Conservation (phyloP, 2,888 invertebrate species). For the Tubulanus polymorphus region DNA sequence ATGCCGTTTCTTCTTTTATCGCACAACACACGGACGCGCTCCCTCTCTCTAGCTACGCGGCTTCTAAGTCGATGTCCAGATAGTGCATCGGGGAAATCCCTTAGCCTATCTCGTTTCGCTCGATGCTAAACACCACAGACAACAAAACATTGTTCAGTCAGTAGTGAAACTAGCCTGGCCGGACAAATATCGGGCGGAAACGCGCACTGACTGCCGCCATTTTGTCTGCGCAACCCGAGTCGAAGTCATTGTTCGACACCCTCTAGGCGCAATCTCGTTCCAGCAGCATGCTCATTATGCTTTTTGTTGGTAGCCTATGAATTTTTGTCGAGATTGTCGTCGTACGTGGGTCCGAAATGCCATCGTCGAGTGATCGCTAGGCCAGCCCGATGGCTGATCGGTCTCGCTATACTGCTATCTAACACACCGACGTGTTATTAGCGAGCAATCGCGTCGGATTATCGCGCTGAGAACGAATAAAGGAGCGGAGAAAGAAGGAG, state of each 20-base stretch:
- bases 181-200: background rate
- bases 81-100: too few relatives aligned
- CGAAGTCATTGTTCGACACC: slow-evolving; percentile 25
- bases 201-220: background rate
- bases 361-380: slow-evolving; percentile 23
- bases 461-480: background rate
- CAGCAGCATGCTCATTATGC: slow-evolving; percentile 51
- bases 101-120: too few relatives aligned
- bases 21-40: too few relatives aligned
- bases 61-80: too few relatives aligned
- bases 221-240: background rate
- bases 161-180: too few relatives aligned
- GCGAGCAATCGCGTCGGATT: background rate
- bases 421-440: background rate
- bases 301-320: slow-evolving; percentile 49
- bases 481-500: background rate
- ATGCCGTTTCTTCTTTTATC: too few relatives aligned
- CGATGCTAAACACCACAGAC: too few relatives aligned
- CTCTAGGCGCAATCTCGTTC: slow-evolving; percentile 42
- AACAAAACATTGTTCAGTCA: too few relatives aligned
- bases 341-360: slow-evolving; percentile 41
- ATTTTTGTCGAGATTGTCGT: slow-evolving; percentile 38
- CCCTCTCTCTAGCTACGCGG: too few relatives aligned
- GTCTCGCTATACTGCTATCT: background rate
- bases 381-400: background rate